phyloP scores from a whole-genome alignment of 1,140 invertebrate genomes.

The Apis laboriosa region DNA sequence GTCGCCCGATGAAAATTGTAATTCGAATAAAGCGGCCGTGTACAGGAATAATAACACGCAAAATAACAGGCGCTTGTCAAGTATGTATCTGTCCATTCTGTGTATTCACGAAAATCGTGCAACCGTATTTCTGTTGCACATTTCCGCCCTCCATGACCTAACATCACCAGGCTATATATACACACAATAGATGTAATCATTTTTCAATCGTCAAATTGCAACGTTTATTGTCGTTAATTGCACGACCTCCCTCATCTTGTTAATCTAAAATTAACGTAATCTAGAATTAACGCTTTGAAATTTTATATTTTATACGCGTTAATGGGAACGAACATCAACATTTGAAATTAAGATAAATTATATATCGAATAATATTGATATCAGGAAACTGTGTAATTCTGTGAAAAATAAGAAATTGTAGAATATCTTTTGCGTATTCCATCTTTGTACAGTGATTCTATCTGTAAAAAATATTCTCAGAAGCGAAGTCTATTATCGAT shows the following conservation, averaged over 20 bases:
- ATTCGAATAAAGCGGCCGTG: background rate
- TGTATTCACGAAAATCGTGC: background rate
- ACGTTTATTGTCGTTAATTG: background rate
- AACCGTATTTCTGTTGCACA: background rate
- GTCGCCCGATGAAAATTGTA: background rate
- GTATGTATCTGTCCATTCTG: background rate
- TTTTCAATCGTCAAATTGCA: background rate
- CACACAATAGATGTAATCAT: background rate
- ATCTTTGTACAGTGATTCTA: no score
- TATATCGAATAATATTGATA: no score
- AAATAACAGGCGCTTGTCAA: background rate
- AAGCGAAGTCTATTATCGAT: no score
- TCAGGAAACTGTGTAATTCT: no score
- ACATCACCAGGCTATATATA: background rate
- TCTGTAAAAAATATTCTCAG: no score
- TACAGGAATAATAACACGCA: background rate
- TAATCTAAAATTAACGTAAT: background rate
- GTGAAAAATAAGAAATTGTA: no score
- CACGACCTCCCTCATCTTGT: background rate
- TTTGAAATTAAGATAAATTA: no score
- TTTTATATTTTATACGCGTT: background rate
- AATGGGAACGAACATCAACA: background rate
- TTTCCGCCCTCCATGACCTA: background rate
- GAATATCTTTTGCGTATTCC: no score
- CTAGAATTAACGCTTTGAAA: background rate